Evolutionary conservation across 2,888 invertebrate species (phyloP), one percentile per base, ranked within the genome.

Genomic region (Deroplatys truncata): DNA sequence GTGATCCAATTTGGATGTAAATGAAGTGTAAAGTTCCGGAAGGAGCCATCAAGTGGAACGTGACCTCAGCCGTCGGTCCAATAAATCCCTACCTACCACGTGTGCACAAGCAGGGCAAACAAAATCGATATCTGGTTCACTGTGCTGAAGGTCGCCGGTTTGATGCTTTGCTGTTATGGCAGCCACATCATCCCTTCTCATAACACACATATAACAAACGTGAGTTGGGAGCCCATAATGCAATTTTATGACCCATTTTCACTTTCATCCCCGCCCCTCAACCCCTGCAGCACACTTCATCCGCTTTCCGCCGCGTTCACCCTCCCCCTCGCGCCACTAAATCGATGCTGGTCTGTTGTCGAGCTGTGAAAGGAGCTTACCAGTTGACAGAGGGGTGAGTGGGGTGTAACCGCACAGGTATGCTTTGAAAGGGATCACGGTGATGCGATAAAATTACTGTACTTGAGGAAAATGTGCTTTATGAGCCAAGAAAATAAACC

Each of bases 231-330:
- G 43, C 43, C 49, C 49, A 49, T 85, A 85, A 85, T 85, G 49
- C 49, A 49, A 85, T 85, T 85, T 85, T 85, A 85, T 85, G 85
- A 49, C 85, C 85, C 85, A 85, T 85, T 85, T 85, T 85, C 85
- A 85, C 85, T 85, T 49, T 28, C 84, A 82, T 31, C 84, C 28
- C 28, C 35, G 29, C 84, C 84, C 25, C 28, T 72, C 56, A 56
- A 20, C 56, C 56, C 56, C 56, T 72, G 56, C 56, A 72, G 56
- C 56, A 72, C 56, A 72, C 56, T 72, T 72, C 56, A 72, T 72
- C 56, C 56, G 56, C 56, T 72, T 72, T 72, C 56, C 56, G 56
- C 56, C 56, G 56, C 56, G 56, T 25, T 72, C 56, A 20, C 56
- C 25, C 56, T 72, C 56, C 56, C 56, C 56, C 56, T 72, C 56